Evolutionary conservation across 2,888 invertebrate species (phyloP).

Genomic region (Conops quadrifasciatus): DNA sequence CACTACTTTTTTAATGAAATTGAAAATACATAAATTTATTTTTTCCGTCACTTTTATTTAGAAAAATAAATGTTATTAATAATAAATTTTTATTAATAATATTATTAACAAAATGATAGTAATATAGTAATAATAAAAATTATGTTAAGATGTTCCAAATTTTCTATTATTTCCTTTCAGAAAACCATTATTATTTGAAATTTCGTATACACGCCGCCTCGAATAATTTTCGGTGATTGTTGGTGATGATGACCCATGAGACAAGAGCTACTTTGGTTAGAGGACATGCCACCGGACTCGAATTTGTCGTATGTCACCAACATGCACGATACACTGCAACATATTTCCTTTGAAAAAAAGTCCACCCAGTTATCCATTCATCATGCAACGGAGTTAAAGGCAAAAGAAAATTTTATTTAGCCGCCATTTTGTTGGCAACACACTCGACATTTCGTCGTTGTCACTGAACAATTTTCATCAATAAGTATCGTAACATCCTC

Average conservation of each 20-base stretch:
- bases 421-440: conserved; percentile 24
- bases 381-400: background rate
- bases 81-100: too few relatives aligned
- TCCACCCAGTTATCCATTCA: background rate
- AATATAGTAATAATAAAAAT: too few relatives aligned
- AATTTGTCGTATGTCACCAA: background rate
- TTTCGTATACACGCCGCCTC: too few relatives aligned
- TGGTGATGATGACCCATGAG: conserved; percentile 52
- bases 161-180: conserved; percentile 38
- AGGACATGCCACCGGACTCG: background rate
- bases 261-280: conserved; percentile 62
- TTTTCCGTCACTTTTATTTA: too few relatives aligned
- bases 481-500: too few relatives aligned
- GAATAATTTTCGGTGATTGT: background rate
- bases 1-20: too few relatives aligned
- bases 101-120: too few relatives aligned
- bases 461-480: background rate
- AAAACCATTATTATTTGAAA: too few relatives aligned
- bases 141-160: conserved; percentile 55
- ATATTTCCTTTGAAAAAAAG: conserved; percentile 23
- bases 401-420: background rate
- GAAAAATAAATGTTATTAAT: too few relatives aligned
- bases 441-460: conserved; percentile 4
- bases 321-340: conserved; percentile 17
- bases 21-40: too few relatives aligned